These are phyloP conservation scores for Enteromius radiatus DNA, from an alignment of 2,797 vertebrate species.

Conservation along the genomic window DNA sequence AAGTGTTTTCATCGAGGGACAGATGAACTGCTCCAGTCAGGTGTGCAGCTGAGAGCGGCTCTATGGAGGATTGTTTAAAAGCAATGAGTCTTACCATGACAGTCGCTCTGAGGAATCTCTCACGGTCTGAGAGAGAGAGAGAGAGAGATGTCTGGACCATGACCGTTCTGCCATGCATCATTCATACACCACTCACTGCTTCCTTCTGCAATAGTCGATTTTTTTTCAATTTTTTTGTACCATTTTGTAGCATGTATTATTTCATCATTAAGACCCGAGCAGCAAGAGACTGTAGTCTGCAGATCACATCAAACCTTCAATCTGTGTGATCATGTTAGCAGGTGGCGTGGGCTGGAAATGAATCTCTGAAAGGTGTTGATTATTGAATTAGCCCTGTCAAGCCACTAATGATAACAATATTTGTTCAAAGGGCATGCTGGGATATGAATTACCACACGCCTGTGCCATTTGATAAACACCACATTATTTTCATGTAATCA, in stretches of 20 bases:
- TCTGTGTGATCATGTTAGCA: conserved; percentile 71
- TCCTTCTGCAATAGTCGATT: not conserved
- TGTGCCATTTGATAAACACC: not conserved
- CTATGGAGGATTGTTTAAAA: conserved; percentile 51
- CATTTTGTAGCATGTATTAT: not conserved
- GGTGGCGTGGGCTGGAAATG: conserved; percentile 58
- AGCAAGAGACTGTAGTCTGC: not conserved
- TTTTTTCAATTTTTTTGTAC: not conserved
- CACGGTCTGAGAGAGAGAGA: conserved; percentile 1
- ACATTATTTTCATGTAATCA: not conserved
- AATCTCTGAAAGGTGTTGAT: conserved; percentile 57
- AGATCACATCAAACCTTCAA: conserved; percentile 7
- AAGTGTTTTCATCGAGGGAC: not conserved
- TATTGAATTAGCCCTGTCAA: conserved; percentile 66
- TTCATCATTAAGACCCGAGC: not conserved
- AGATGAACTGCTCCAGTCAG: conserved; percentile 8
- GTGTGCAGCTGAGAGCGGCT: not conserved
- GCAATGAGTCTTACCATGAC: conserved; percentile 38
- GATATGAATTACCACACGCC: conserved; percentile 2
- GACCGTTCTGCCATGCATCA: not conserved
- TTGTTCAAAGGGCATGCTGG: conserved; percentile 54
- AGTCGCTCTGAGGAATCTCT: conserved; percentile 34
- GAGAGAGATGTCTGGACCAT: not conserved
- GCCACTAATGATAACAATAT: conserved; percentile 68
- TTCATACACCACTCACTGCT: not conserved